Conservation (phyloP, 2,113 vertebrate genomes). For the Carassius carassius region DNA sequence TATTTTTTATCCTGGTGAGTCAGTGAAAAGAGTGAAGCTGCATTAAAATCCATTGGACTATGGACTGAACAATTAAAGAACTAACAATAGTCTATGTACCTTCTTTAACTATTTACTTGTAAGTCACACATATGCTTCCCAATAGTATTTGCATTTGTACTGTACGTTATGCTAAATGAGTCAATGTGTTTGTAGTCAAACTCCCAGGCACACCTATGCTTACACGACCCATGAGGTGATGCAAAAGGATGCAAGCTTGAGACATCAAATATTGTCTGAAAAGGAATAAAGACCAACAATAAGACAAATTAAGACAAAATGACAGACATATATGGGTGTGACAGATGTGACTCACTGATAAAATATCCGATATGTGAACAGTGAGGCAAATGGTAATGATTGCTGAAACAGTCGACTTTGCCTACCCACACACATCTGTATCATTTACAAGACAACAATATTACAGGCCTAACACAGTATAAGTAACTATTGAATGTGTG, state of each 20-base stretch:
- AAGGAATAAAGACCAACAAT: not conserved
- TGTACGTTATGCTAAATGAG: not conserved
- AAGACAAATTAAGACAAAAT: not conserved
- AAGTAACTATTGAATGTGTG: no score
- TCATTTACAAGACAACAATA: not conserved
- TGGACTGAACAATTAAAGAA: not conserved
- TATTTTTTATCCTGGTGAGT: not conserved
- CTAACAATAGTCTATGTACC: not conserved
- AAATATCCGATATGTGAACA: not conserved
- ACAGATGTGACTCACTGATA: not conserved
- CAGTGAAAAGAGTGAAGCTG: not conserved
- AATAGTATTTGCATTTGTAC: not conserved
- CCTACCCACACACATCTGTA: not conserved
- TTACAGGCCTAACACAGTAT: no score
- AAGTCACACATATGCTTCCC: conserved; percentile 8
- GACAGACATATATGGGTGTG: not conserved
- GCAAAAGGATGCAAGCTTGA: not conserved
- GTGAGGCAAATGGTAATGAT: not conserved
- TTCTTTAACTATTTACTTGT: not conserved
- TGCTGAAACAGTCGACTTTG: not conserved
- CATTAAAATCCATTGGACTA: not conserved
- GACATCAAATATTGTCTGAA: not conserved
- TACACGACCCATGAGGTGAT: not conserved
- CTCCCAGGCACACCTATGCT: conserved; percentile 21
- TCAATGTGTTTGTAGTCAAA: not conserved